phyloP scores from a whole-genome alignment of 2,797 vertebrate genomes.

The Nasua narica region DNA sequence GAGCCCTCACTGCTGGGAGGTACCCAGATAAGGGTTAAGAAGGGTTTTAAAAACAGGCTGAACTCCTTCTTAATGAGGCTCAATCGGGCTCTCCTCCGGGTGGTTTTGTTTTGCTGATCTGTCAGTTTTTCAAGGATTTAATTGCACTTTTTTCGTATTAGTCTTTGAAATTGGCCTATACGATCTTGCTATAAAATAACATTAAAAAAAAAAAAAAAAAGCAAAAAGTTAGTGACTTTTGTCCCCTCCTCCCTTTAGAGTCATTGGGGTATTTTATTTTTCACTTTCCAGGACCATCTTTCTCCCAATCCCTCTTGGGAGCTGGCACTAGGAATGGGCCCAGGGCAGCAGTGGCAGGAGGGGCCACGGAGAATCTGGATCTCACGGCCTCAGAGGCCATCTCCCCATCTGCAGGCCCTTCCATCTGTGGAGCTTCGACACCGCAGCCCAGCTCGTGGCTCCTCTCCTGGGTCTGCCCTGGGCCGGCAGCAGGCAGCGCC shows the following conservation, averaged over 20 bases:
- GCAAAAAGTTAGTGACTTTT: conserved; percentile 73
- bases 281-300: conserved; percentile 47
- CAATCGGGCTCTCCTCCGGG: conserved; percentile 83
- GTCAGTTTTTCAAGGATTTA: conserved; percentile 85
- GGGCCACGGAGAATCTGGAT: background rate
- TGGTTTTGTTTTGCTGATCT: conserved; percentile 87
- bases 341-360: background rate
- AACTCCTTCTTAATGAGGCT: conserved; percentile 86
- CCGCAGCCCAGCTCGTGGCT: background rate
- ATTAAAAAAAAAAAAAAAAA: conserved; percentile 47
- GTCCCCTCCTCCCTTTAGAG: background rate
- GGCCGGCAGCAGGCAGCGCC: background rate
- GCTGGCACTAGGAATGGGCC: background rate
- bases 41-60: conserved; percentile 85
- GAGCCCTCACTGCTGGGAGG: conserved; percentile 82
- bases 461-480: background rate
- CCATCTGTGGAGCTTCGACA: background rate
- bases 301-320: conserved; percentile 45
- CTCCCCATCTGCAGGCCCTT: background rate
- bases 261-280: conserved; percentile 31
- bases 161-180: conserved; percentile 83
- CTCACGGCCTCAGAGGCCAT: background rate
- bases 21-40: conserved; percentile 85
- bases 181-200: conserved; percentile 77
- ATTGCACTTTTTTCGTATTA: conserved; percentile 85